Conservation (phyloP, 2,113 vertebrate genomes). For the Oryctolagus cuniculus region DNA sequence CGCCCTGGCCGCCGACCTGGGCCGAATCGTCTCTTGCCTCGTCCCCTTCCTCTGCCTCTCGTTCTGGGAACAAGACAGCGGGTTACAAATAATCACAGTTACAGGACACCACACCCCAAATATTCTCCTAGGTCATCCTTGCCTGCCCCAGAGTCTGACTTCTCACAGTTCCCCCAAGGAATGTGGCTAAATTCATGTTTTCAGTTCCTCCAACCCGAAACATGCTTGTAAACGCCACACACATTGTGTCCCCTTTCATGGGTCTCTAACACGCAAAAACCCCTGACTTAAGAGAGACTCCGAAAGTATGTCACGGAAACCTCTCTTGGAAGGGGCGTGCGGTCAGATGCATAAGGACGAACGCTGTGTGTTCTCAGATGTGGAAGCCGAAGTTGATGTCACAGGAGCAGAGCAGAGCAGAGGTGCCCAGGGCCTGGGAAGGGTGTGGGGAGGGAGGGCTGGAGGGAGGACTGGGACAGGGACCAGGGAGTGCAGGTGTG, state of each 20-base stretch:
- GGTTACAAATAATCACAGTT: conserved; percentile 58
- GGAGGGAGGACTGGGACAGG: too few relatives aligned
- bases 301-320: neutral
- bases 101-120: neutral
- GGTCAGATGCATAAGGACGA: too few relatives aligned
- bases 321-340: neutral
- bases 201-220: neutral
- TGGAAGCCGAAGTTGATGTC: too few relatives aligned
- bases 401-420: too few relatives aligned
- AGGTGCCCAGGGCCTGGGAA: too few relatives aligned
- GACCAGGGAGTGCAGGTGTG: too few relatives aligned
- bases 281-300: conserved; percentile 4
- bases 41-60: conserved; percentile 93
- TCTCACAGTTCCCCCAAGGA: neutral
- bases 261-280: neutral
- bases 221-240: neutral
- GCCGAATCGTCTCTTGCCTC: conserved; percentile 95
- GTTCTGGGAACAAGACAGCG: conserved; percentile 88
- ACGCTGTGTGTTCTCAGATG: too few relatives aligned
- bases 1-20: conserved; percentile 95
- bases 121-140: neutral
- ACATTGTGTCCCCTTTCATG: neutral
- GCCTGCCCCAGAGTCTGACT: neutral
- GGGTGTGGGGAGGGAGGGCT: too few relatives aligned
- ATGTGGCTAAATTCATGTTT: conserved; percentile 18